Evolutionary conservation across 2,888 invertebrate genomes (phyloP), one percentile per base, ranked within the genome.

Genomic region (Melanostoma scalare): DNA sequence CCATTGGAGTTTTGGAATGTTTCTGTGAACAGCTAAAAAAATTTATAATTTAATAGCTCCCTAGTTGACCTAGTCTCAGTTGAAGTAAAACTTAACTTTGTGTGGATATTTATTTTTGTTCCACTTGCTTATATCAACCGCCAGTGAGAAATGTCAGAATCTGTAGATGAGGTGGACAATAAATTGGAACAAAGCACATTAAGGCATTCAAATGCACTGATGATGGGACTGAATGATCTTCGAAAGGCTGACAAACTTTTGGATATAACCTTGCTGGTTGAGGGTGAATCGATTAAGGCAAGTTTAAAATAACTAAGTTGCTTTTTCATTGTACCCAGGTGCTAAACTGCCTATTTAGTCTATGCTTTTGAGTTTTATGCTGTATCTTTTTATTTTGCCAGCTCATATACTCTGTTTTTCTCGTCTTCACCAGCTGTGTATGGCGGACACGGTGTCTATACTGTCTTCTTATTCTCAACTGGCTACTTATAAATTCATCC

Each of bases 211-310:
- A 78, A 69, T 1, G 33, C 44, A 73, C 81, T 90, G 9, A 78
- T 90, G 82, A 86, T 86, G 3, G 95, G 95, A 2, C 92, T 95
- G 36, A 93, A 94, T 87, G 92, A 92, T 1, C 90, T 95, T 40
- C 90, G 95, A 75, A 92, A 92, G 84, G 92, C 93, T 86, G 93
- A 93, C 60, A 92, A 94, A 84, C 91, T 95, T 9, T 92, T 95
- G 85, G 95, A 95, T 90, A 93, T 95, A 9, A 94, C 94, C 0
- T 91, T 95, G 6, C 90, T 94, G 56, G 94, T 94, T n/a, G 94
- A 94, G 87, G 94, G 93, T 35, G 92, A 93, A 86, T 91, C 92
- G 8, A 94, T 95, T 87, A 92, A 93, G 91, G 93, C 93, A 87
- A 88, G 90, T 89, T 86, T 20, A 20, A 20, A 20, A 20, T 20